phyloP scores from a whole-genome alignment of 2,888 invertebrate genomes.

The Dryomyza anilis region DNA sequence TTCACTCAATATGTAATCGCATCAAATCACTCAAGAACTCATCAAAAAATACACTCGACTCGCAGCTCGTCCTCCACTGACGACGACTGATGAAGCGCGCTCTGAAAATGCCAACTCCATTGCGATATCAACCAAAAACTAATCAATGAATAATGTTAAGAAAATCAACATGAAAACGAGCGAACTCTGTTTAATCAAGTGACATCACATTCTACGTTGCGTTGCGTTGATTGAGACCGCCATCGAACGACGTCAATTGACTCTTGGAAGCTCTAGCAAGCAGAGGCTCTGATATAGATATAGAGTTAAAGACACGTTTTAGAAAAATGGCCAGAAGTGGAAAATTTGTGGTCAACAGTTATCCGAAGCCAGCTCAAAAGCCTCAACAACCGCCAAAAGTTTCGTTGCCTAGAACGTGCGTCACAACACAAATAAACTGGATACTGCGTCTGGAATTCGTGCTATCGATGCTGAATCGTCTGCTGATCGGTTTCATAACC shows the following conservation, averaged over 20 bases:
- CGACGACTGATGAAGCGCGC: background rate
- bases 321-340: conserved; percentile 35
- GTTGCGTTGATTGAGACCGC: no score
- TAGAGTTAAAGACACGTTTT: background rate
- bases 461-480: conserved; percentile 39
- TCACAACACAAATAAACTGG: background rate
- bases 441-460: conserved; percentile 35
- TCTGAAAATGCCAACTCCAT: conserved; percentile 15
- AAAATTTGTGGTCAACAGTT: conserved; percentile 37
- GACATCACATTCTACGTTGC: no score
- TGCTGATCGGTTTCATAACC: conserved; percentile 43
- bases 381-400: no score
- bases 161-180: conserved; percentile 9
- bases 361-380: no score
- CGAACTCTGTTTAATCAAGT: conserved; percentile 21
- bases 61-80: background rate
- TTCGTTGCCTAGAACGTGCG: no score
- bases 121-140: conserved; percentile 12
- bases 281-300: background rate
- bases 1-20: no score
- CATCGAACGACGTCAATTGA: background rate
- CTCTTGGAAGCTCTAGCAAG: background rate
- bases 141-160: conserved; percentile 23
- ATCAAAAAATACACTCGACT: background rate
- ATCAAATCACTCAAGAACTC: background rate